These are phyloP conservation scores for Drosophila punjabiensis DNA, from an alignment of 1,140 invertebrate genomes.

Conservation along the genomic window DNA sequence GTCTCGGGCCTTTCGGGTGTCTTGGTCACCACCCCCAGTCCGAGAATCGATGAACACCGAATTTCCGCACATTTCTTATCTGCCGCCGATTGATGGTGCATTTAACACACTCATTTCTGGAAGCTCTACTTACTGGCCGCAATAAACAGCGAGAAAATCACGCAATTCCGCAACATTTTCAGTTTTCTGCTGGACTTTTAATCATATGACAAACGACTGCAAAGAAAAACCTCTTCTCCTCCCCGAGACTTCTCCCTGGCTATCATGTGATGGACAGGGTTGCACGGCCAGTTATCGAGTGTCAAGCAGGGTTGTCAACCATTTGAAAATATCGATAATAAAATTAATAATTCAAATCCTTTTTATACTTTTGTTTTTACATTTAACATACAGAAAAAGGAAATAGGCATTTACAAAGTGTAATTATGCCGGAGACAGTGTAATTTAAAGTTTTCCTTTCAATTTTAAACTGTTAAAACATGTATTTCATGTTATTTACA, in stretches of 20 bases:
- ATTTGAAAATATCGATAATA: not conserved
- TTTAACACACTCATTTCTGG: not conserved
- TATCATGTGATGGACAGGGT: conserved; percentile 73
- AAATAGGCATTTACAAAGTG: no score
- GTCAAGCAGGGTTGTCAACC: not conserved
- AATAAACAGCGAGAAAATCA: conserved; percentile 77
- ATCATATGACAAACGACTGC: conserved; percentile 84
- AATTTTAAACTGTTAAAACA: no score
- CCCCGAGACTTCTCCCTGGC: conserved; percentile 51
- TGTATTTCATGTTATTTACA: no score
- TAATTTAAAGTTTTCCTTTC: no score
- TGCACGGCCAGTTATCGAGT: conserved; percentile 43
- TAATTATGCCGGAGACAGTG: no score
- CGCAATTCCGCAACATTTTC: conserved; percentile 78
- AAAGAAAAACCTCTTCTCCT: conserved; percentile 66
- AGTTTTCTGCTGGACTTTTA: conserved; percentile 74
- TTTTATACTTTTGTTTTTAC: not conserved
- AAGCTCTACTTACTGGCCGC: conserved; percentile 79
- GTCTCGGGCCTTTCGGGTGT: conserved; percentile 2
- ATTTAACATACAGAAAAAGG: not conserved
- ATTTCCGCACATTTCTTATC: not conserved
- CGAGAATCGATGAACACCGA: conserved; percentile 13
- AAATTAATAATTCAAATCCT: not conserved
- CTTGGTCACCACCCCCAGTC: conserved; percentile 21
- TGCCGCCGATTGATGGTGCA: not conserved